These are phyloP conservation scores for Cordilura impudica DNA, from an alignment of 2,888 invertebrate species.

Conservation along the genomic window DNA sequence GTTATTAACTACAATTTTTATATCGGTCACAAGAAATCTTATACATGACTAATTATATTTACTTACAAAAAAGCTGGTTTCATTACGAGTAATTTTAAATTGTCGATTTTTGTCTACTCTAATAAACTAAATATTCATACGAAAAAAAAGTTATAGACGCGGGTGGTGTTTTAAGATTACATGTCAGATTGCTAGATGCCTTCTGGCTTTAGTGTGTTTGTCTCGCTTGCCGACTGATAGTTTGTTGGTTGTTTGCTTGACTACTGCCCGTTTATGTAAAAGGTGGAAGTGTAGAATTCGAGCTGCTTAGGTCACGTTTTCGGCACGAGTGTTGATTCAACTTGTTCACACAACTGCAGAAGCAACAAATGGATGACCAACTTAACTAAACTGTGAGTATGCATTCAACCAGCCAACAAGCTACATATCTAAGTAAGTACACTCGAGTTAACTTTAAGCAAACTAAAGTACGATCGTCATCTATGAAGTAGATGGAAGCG, in stretches of 20 bases:
- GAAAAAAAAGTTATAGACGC: constrained; percentile 30
- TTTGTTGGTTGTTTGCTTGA: constrained; percentile 26
- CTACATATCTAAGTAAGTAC: background rate
- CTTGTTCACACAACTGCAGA: constrained; percentile 40
- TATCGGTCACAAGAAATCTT: too few species aligned
- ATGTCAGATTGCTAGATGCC: constrained; percentile 52
- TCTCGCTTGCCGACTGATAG: constrained; percentile 9
- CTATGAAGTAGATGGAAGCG: constrained; percentile 53
- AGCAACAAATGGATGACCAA: constrained; percentile 50
- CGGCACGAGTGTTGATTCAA: constrained; percentile 63
- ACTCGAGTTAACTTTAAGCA: background rate
- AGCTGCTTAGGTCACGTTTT: constrained; percentile 64
- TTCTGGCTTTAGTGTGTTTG: constrained; percentile 29
- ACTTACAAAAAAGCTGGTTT: too few species aligned
- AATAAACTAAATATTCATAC: background rate
- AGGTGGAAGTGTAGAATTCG: constrained; percentile 58
- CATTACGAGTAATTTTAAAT: too few species aligned
- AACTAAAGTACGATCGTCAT: constrained; percentile 7
- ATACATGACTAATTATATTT: too few species aligned
- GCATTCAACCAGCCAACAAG: constrained; percentile 3
- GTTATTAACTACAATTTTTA: too few species aligned
- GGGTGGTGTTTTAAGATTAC: constrained; percentile 64
- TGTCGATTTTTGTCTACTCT: background rate
- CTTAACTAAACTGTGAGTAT: constrained; percentile 38
- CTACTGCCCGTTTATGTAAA: constrained; percentile 41